phyloP scores from a whole-genome alignment of 2,797 vertebrate genomes.

The Neoniphon sammara region DNA sequence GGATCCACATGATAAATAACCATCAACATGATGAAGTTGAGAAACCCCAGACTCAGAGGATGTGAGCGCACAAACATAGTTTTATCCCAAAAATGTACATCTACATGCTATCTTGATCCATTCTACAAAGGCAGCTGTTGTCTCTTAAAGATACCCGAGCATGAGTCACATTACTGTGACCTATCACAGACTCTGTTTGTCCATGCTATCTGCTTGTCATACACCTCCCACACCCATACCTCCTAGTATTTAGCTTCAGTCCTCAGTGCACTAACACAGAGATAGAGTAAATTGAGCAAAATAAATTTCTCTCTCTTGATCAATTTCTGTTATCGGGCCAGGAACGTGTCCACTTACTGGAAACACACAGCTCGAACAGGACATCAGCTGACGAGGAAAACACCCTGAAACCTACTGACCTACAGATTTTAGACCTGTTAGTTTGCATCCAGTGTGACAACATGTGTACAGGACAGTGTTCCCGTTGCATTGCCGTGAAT shows the following conservation, averaged over 20 bases:
- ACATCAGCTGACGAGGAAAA: background rate
- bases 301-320: background rate
- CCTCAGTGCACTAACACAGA: background rate
- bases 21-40: background rate
- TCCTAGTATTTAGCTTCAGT: background rate
- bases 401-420: too few relatives aligned
- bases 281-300: background rate
- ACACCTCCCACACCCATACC: constrained; percentile 51
- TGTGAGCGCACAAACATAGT: background rate
- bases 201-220: constrained; percentile 40
- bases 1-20: background rate
- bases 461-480: constrained; percentile 86
- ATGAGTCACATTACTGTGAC: constrained; percentile 53
- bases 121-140: constrained; percentile 20
- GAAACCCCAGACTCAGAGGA: background rate
- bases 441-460: constrained; percentile 8
- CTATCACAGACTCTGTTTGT: constrained; percentile 61
- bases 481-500: constrained; percentile 74
- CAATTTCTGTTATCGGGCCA: background rate
- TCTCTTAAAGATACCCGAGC: constrained; percentile 2
- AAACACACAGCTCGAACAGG: background rate
- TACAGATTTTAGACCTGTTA: background rate
- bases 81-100: background rate
- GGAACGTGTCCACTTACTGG: background rate
- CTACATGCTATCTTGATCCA: background rate